Percentiles rank a stretch among this genome's conserved stretches.
These are phyloP conservation scores for Styela plicata DNA, from an alignment of 23 tunicate genomes.

Conservation along the genomic window DNA sequence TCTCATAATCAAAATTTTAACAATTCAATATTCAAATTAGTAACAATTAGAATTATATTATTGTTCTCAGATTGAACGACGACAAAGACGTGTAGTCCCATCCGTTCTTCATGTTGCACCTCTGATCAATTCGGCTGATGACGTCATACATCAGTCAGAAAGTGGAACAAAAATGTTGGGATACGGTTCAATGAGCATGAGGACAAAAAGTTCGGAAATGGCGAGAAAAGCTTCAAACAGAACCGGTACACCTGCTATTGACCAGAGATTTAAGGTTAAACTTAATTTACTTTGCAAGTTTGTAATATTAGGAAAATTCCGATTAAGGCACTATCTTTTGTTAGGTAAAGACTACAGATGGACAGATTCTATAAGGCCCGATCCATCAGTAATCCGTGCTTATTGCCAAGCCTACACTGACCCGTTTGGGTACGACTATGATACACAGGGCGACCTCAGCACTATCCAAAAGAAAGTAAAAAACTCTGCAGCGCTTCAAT, in stretches of 20 bases:
- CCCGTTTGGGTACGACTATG: background rate
- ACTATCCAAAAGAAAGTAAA: too few relatives aligned
- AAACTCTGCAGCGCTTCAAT: too few relatives aligned
- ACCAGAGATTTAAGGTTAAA: slow-evolving; percentile 2
- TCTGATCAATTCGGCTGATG: background rate
- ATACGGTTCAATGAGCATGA: background rate
- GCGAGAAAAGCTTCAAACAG: background rate
- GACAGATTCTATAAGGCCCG: too few relatives aligned
- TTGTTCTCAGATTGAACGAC: background rate
- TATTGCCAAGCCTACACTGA: too few relatives aligned
- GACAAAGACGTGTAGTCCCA: background rate
- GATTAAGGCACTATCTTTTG: too few relatives aligned
- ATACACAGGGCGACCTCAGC: too few relatives aligned
- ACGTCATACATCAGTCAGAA: background rate
- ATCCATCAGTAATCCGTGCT: too few relatives aligned
- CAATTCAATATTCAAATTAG: background rate
- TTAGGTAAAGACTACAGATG: too few relatives aligned
- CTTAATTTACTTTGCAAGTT: background rate
- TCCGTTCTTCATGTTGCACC: slow-evolving; percentile 7
- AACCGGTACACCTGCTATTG: slow-evolving; percentile 6
- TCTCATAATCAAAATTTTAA: too few relatives aligned
- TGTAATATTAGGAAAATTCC: too few relatives aligned
- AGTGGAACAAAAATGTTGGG: background rate
- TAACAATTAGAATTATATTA: background rate
- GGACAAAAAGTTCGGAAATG: background rate